A percentile compares a stretch with the other conserved stretches of the same genome.
Conservation (phyloP, 2,888 invertebrate species). For the Cheilosia urbana region DNA sequence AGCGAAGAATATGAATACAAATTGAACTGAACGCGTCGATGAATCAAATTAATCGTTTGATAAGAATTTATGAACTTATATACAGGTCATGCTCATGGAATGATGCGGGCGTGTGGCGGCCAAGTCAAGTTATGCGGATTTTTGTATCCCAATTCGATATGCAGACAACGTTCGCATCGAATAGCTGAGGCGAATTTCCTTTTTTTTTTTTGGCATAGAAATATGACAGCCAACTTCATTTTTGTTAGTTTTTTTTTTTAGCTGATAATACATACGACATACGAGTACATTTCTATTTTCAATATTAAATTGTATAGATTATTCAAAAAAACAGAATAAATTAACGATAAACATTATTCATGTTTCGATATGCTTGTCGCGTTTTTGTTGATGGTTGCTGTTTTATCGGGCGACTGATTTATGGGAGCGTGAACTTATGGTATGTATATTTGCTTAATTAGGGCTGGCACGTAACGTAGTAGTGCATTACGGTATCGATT, state of each 20-base stretch:
- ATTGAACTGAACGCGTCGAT: slow-evolving; percentile 39
- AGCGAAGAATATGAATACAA: slow-evolving; percentile 16
- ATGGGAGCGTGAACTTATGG: not conserved
- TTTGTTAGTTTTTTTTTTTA: slow-evolving; percentile 25
- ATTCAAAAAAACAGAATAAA: slow-evolving; percentile 41
- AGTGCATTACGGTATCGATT: not conserved
- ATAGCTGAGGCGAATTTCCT: slow-evolving; percentile 44
- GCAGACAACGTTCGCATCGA: slow-evolving; percentile 50
- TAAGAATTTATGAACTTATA: slow-evolving; percentile 58
- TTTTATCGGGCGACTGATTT: slow-evolving; percentile 5
- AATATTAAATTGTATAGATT: slow-evolving; percentile 57
- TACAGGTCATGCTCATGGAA: slow-evolving; percentile 19
- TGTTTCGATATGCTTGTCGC: slow-evolving; percentile 5
- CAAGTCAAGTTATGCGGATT: slow-evolving; percentile 26
- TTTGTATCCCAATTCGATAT: slow-evolving; percentile 51
- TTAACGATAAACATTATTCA: not conserved
- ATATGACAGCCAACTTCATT: slow-evolving; percentile 17
- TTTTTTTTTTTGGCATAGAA: slow-evolving; percentile 30
- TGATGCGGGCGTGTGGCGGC: slow-evolving; percentile 13
- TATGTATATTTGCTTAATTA: not conserved
- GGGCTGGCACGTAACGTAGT: not conserved
- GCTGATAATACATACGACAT: slow-evolving; percentile 25
- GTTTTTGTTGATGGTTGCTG: not conserved
- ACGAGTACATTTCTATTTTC: slow-evolving; percentile 40
- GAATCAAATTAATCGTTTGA: slow-evolving; percentile 58